These are phyloP conservation scores for Tylochromis polylepis DNA, from an alignment of 2,113 vertebrate genomes.

Conservation along the genomic window DNA sequence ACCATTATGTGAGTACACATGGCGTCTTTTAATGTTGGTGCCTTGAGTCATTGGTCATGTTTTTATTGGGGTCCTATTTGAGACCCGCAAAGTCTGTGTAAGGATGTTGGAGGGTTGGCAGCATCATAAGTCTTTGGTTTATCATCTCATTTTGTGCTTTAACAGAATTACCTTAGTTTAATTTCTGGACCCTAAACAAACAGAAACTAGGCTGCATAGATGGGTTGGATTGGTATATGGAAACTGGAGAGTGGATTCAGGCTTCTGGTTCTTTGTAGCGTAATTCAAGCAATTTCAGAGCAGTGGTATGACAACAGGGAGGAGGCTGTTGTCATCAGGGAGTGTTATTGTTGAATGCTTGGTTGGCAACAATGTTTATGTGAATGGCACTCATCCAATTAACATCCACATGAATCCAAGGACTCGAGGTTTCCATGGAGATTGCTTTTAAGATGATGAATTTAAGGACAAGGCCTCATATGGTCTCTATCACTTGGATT, in stretches of 20 bases:
- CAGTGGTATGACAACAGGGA: neutral
- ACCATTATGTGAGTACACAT: neutral
- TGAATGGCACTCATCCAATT: neutral
- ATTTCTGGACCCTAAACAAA: no score
- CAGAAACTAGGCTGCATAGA: neutral
- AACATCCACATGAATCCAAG: neutral
- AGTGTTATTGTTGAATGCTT: neutral
- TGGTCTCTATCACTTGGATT: neutral
- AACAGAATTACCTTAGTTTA: neutral
- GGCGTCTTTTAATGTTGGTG: neutral
- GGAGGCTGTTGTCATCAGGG: neutral
- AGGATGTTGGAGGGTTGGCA: neutral
- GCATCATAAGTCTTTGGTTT: neutral
- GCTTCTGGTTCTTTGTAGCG: neutral
- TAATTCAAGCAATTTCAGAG: neutral
- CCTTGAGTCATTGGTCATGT: neutral
- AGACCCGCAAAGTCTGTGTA: neutral
- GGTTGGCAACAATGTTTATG: neutral
- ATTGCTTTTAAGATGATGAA: neutral
- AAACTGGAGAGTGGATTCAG: neutral
- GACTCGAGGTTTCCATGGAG: neutral
- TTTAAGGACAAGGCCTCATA: neutral
- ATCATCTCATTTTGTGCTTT: neutral
- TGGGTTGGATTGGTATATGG: neutral
- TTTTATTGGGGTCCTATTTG: neutral